Conservation (phyloP, 2,888 invertebrate species). For the Spodoptera littoralis region DNA sequence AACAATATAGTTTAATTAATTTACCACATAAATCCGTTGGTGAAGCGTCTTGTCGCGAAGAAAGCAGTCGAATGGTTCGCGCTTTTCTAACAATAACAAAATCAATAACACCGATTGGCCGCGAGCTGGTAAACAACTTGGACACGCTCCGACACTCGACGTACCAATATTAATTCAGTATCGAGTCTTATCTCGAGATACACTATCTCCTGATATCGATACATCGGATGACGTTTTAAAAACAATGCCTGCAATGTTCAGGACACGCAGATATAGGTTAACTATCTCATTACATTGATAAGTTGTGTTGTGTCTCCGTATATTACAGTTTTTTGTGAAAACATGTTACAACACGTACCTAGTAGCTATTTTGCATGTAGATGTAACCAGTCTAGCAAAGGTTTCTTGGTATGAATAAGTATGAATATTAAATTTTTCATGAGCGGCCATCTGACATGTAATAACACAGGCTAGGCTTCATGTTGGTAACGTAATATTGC, state of each 20-base stretch:
- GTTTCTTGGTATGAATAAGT: too few species aligned
- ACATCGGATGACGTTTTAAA: constrained; percentile 34
- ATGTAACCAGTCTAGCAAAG: too few species aligned
- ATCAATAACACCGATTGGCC: constrained; percentile 40
- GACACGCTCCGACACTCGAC: constrained; percentile 50
- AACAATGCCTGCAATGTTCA: constrained; percentile 16
- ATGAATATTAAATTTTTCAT: too few species aligned
- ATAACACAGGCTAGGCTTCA: too few species aligned
- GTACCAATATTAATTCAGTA: constrained; percentile 60
- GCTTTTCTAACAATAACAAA: constrained; percentile 46
- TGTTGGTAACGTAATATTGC: too few species aligned
- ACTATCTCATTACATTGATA: background rate
- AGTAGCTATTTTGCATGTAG: too few species aligned
- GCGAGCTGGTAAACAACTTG: constrained; percentile 41
- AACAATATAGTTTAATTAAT: constrained; percentile 1
- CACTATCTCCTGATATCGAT: constrained; percentile 50
- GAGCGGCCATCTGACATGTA: too few species aligned
- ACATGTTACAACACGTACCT: too few species aligned
- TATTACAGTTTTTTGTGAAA: background rate
- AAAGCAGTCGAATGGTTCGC: constrained; percentile 13
- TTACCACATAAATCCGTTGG: constrained; percentile 17
- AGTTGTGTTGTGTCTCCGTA: background rate
- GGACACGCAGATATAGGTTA: constrained; percentile 12
- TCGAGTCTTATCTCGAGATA: constrained; percentile 54
- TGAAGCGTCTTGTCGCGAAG: constrained; percentile 17